These are phyloP conservation scores for Trisateles emortualis DNA, from an alignment of 2,888 invertebrate genomes.

Conservation along the genomic window DNA sequence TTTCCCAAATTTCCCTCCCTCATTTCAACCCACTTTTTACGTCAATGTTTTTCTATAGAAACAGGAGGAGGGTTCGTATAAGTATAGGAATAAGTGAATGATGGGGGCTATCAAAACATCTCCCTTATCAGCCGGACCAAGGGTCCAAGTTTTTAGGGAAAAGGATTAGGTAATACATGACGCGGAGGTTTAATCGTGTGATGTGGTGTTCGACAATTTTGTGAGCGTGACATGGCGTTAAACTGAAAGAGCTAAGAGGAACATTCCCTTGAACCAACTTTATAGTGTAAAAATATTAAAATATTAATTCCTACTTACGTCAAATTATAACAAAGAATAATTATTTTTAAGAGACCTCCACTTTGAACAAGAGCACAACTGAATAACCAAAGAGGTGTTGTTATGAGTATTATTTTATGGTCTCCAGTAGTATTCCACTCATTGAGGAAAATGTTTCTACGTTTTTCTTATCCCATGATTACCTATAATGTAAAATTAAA, in stretches of 20 bases:
- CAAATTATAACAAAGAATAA: no score
- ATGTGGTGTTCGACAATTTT: constrained; percentile 52
- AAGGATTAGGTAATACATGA: constrained; percentile 77
- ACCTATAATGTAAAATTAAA: no score
- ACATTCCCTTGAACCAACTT: neutral
- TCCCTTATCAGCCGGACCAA: constrained; percentile 75
- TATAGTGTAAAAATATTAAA: neutral
- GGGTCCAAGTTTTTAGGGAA: constrained; percentile 78
- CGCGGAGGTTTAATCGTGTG: constrained; percentile 64
- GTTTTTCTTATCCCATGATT: no score
- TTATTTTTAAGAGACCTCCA: no score
- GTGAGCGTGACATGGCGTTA: constrained; percentile 40
- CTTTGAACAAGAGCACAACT: no score
- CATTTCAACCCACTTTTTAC: constrained; percentile 83
- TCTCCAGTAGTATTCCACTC: no score
- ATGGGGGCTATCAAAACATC: constrained; percentile 85
- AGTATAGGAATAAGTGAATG: constrained; percentile 77
- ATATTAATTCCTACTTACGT: no score
- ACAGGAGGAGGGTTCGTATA: constrained; percentile 60
- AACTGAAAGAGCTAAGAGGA: constrained; percentile 13
- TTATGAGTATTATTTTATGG: no score
- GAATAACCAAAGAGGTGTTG: no score
- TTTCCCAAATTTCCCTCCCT: constrained; percentile 68
- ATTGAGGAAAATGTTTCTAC: no score
- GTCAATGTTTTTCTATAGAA: constrained; percentile 86